Evolutionary conservation across 2,888 invertebrate species (phyloP), one percentile per base, ranked within the genome.

Genomic region (Rapana venosa): DNA sequence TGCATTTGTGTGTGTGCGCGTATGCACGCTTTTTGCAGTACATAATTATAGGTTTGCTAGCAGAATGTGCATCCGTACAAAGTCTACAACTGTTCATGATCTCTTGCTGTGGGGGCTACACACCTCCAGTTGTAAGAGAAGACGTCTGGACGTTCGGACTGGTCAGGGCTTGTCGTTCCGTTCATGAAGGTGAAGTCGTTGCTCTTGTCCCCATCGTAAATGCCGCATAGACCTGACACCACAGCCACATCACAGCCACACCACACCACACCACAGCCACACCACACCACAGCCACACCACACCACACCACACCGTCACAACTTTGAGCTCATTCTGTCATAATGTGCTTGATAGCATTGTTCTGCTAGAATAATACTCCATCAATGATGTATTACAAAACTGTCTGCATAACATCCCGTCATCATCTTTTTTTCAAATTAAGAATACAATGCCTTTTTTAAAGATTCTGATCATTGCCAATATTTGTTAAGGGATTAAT

Each of bases 111-210:
- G 66, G 20, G 20, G 2, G 47, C 6, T 20, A 89, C 88, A 74
- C 61, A 93, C 93, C 92, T 91, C 93, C 93, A 93, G 30, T 88
- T 89, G n/a, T 36, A 26, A 61, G 90, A 90, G 87, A 92, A 93
- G 26, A 84, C 58, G 61, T 91, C 79, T 88, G 93, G 93, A 61
- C 90, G 90, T 36, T 81, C 79, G 61, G 85, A 87, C 26, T 36
- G 20, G 0, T 77, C 88, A n/a, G 32, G 36, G 20, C 87, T 90
- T 4, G 91, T 15, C 11, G 90, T 90, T 17, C 92, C 93, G 85
- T 92, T 90, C 22, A 86, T 74, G 47, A 85, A 87, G 32, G 30
- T 90, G 30, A 92, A 74, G 74, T 93, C 93, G 88, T 93, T 92
- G 77, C 32, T 88, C n/a, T 15, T 22, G 47, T 92, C 87, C 17